phyloP scores from a whole-genome alignment of 2,113 vertebrate species.

The Lepisosteus oculatus region DNA sequence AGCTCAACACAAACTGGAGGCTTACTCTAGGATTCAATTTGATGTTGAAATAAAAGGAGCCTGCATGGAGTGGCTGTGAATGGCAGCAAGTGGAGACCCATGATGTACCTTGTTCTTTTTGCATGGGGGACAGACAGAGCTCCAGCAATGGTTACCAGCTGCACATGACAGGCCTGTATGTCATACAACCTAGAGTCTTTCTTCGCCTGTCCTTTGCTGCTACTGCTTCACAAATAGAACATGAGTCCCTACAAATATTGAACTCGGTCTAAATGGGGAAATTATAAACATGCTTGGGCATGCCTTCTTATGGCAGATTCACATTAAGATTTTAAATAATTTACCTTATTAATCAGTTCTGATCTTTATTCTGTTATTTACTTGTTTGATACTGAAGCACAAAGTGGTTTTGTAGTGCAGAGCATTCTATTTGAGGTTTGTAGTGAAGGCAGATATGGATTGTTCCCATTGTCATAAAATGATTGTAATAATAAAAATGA shows the following conservation, averaged over 20 bases:
- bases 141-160: constrained; percentile 38
- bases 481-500: too few relatives aligned
- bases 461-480: too few relatives aligned
- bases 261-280: neutral
- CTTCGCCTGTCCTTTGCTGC: constrained; percentile 22
- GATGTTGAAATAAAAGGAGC: neutral
- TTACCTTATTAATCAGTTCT: neutral
- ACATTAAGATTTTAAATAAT: neutral
- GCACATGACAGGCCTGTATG: constrained; percentile 31
- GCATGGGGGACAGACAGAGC: neutral
- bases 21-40: neutral
- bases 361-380: too few relatives aligned
- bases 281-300: constrained; percentile 3
- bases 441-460: too few relatives aligned
- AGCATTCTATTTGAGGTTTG: too few relatives aligned
- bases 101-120: neutral
- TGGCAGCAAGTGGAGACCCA: neutral
- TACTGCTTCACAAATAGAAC: constrained; percentile 11
- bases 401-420: too few relatives aligned
- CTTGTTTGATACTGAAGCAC: too few relatives aligned
- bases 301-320: neutral
- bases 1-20: neutral
- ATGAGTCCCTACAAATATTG: neutral
- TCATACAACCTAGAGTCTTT: constrained; percentile 40
- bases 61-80: neutral